phyloP scores from a whole-genome alignment of 2,113 vertebrate genomes.

The Etia nguti region DNA sequence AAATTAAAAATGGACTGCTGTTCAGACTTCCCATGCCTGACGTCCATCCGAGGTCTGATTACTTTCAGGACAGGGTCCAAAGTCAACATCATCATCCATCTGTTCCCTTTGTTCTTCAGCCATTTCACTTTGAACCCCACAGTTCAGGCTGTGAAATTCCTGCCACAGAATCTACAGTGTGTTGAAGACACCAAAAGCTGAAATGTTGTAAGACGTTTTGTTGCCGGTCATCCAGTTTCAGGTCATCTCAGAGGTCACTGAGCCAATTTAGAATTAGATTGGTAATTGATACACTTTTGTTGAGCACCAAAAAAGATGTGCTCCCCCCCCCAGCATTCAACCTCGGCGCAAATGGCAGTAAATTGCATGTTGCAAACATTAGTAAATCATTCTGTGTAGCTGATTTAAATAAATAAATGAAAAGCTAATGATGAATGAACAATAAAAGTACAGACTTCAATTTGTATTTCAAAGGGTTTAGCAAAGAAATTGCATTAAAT shows the following conservation, averaged over 20 bases:
- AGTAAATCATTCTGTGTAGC: not conserved
- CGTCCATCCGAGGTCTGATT: not conserved
- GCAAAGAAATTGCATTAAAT: not conserved
- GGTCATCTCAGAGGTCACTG: not conserved
- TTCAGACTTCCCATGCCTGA: not conserved
- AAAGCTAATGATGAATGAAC: not conserved
- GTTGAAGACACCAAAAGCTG: not conserved
- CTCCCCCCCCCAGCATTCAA: rapidly evolving
- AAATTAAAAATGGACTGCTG: not conserved
- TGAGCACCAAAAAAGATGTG: not conserved
- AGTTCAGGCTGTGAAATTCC: rapidly evolving
- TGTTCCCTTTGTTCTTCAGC: not conserved
- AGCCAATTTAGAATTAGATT: not conserved
- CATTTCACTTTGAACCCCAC: not conserved
- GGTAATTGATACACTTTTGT: not conserved
- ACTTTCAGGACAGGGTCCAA: not conserved
- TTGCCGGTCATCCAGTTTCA: not conserved
- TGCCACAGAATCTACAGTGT: not conserved
- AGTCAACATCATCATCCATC: not conserved
- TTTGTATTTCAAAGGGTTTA: not conserved
- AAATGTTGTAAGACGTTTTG: not conserved
- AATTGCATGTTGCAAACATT: not conserved
- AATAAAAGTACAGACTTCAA: not conserved
- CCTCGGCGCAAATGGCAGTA: not conserved
- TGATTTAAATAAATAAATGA: not conserved